phyloP scores from a whole-genome alignment of 2,797 vertebrate species.

The Micropoecilia bifurca region DNA sequence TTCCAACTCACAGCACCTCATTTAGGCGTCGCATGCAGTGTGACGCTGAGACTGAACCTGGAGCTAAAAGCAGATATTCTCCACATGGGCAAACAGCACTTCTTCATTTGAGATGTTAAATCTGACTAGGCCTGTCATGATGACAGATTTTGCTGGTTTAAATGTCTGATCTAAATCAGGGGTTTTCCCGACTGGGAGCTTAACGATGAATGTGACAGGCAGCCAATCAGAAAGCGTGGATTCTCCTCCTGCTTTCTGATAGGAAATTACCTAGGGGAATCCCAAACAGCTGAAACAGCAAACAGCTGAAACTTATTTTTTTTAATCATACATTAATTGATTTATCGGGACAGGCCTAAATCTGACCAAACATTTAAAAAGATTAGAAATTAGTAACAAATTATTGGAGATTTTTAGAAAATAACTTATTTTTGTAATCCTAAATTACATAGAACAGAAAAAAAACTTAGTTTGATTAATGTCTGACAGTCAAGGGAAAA shows the following conservation, averaged over 20 bases:
- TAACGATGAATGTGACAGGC: no score
- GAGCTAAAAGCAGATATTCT: neutral
- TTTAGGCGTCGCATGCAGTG: conserved; percentile 4
- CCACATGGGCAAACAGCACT: neutral
- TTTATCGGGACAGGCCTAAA: no score
- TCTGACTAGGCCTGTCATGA: no score
- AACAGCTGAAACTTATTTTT: no score
- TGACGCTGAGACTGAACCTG: neutral
- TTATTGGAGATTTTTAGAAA: neutral
- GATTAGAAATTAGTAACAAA: neutral
- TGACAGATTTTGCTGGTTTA: no score
- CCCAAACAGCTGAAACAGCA: no score
- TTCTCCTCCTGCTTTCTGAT: no score
- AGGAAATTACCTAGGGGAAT: no score
- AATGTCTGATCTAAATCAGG: no score
- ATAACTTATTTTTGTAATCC: neutral
- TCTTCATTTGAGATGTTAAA: neutral
- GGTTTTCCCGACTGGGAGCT: no score
- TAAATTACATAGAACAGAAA: neutral
- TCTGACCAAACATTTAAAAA: neutral
- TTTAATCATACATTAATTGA: no score
- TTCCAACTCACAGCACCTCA: conserved; percentile 22
- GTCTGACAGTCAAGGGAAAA: neutral
- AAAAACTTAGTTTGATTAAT: neutral
- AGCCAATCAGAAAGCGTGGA: no score